phyloP scores from a whole-genome alignment of 2,888 invertebrate genomes.

The Oscheius sp. region DNA sequence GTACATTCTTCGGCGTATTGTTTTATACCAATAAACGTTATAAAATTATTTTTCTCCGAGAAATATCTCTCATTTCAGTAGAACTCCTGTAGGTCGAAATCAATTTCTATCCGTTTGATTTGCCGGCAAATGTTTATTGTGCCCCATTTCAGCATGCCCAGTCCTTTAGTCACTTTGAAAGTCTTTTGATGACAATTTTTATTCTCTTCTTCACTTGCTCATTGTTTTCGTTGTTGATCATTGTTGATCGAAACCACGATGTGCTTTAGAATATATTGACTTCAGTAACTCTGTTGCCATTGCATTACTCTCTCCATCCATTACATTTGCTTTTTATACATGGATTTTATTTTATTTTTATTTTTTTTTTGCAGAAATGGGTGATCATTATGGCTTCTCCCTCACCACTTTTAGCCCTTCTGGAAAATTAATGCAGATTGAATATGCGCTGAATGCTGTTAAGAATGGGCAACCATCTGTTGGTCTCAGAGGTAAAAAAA shows the following conservation, averaged over 20 bases:
- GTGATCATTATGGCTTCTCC: slow-evolving; percentile 72
- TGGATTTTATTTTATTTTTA: background rate
- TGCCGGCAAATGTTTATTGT: too few species aligned
- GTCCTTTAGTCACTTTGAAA: too few species aligned
- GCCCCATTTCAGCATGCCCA: too few species aligned
- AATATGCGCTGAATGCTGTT: slow-evolving; percentile 98
- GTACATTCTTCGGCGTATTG: too few species aligned
- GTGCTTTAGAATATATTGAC: too few species aligned
- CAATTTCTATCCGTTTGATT: too few species aligned
- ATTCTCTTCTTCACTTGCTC: background rate
- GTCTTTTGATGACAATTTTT: slow-evolving; percentile 12
- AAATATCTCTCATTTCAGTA: too few species aligned
- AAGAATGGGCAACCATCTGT: slow-evolving; percentile 98
- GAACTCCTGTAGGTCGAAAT: too few species aligned
- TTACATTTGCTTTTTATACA: background rate
- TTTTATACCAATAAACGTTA: too few species aligned
- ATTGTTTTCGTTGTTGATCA: background rate
- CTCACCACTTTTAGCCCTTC: slow-evolving; percentile 84
- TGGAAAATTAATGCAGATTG: slow-evolving; percentile 98
- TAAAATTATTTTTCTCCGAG: too few species aligned
- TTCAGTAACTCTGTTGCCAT: too few species aligned
- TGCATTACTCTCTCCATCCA: too few species aligned
- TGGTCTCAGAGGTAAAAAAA: slow-evolving; percentile 80
- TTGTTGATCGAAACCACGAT: background rate
- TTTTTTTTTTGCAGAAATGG: slow-evolving; percentile 54